phyloP scores from a whole-genome alignment of 1,140 invertebrate genomes.

The Schlechtendalia chinensis region DNA sequence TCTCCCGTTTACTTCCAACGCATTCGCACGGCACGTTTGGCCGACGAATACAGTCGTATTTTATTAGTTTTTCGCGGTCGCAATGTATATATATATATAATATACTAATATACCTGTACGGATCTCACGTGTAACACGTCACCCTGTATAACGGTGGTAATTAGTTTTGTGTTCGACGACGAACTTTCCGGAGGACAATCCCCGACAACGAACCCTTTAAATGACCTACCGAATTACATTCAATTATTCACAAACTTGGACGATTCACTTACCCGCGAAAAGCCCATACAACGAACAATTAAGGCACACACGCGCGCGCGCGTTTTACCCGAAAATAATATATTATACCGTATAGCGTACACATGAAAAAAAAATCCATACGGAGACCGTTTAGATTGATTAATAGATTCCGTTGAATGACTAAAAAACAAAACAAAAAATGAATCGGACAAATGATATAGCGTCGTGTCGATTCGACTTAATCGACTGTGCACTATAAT shows the following conservation, averaged over 20 bases:
- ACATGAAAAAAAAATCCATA: neutral
- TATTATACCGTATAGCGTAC: neutral
- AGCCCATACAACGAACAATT: slow-evolving; percentile 24
- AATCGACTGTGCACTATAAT: too few species aligned
- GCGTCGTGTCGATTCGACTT: too few species aligned
- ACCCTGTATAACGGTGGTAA: slow-evolving; percentile 12
- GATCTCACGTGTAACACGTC: neutral
- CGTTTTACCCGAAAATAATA: slow-evolving; percentile 5
- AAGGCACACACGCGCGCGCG: neutral
- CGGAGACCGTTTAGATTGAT: too few species aligned
- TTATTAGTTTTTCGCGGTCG: neutral
- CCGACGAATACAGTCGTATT: neutral
- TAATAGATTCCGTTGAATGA: neutral
- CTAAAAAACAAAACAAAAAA: too few species aligned
- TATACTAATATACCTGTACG: too few species aligned
- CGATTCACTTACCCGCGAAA: slow-evolving; percentile 36
- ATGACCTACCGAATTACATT: slow-evolving; percentile 38
- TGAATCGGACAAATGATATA: too few species aligned
- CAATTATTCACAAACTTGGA: slow-evolving; percentile 41
- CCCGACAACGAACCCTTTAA: slow-evolving; percentile 16
- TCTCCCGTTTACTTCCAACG: too few species aligned
- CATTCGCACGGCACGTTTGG: neutral
- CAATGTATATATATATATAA: neutral
- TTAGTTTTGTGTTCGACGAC: slow-evolving; percentile 34
- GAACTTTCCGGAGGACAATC: slow-evolving; percentile 43